These are phyloP conservation scores for Ceyx erithaca DNA, from an alignment of 2,797 vertebrate genomes.

Conservation along the genomic window DNA sequence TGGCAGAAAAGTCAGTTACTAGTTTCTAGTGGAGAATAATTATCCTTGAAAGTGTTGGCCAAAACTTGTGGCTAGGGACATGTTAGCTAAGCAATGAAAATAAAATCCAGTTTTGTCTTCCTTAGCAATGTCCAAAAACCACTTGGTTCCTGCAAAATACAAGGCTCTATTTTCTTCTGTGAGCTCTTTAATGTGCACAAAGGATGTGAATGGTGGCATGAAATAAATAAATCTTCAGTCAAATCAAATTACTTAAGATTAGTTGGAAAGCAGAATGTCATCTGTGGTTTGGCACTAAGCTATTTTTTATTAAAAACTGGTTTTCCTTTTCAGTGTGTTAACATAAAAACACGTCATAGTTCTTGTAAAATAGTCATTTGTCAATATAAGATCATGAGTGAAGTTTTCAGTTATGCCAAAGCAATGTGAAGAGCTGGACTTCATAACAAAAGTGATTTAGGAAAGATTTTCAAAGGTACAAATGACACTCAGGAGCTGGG, in stretches of 20 bases:
- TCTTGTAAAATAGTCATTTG: neutral
- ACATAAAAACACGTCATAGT: neutral
- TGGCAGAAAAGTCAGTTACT: neutral
- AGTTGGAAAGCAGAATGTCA: neutral
- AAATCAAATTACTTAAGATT: neutral
- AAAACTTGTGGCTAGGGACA: neutral
- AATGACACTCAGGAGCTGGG: neutral
- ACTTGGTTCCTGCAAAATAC: neutral
- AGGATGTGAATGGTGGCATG: neutral
- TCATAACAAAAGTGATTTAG: neutral
- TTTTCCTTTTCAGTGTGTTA: neutral
- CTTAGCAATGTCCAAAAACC: neutral
- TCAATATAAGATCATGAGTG: neutral
- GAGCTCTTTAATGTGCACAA: neutral
- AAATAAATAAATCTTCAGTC: neutral
- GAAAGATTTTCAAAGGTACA: neutral
- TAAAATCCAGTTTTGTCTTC: neutral
- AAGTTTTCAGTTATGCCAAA: neutral
- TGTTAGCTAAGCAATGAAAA: neutral
- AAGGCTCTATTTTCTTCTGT: neutral
- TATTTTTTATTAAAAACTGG: neutral
- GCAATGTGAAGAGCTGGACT: fast-evolving
- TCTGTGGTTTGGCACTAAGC: neutral
- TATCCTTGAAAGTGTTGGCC: neutral
- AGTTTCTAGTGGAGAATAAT: conserved; percentile 17